A percentile compares a stretch with the other conserved stretches of the same genome.
Evolutionary conservation across 2,797 vertebrate species (phyloP).

Genomic region (Spondyliosoma cantharus): DNA sequence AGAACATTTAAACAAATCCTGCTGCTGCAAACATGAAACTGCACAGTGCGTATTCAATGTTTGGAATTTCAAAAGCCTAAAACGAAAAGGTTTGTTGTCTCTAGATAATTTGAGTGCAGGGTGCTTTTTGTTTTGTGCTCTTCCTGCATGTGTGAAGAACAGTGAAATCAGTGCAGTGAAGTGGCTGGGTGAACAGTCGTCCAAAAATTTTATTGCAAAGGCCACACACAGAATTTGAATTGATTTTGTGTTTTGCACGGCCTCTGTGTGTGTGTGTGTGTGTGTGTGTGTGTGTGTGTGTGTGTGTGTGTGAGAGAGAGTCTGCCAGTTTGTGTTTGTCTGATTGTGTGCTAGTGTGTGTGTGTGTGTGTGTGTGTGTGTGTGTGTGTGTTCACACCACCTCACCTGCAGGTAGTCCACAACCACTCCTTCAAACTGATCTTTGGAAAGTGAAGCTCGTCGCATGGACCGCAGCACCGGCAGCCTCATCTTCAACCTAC

Average conservation of each 20-base stretch:
- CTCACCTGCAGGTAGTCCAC: constrained; percentile 90
- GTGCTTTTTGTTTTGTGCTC: not conserved
- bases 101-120: not conserved
- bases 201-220: not conserved
- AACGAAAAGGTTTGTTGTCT: not conserved
- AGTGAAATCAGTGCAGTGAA: no score
- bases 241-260: no score
- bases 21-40: constrained; percentile 1
- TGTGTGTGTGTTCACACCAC: not conserved
- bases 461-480: constrained; percentile 86
- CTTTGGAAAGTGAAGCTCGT: constrained; percentile 86
- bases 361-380: no score
- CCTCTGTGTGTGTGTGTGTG: no score
- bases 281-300: no score
- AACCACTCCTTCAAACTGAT: constrained; percentile 91
- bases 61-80: not conserved
- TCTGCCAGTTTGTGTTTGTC: no score
- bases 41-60: not conserved
- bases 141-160: not conserved
- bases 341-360: no score
- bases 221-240: not conserved
- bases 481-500: constrained; percentile 87
- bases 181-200: no score
- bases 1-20: not conserved
- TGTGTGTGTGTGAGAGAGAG: no score